Percentiles rank a stretch among this genome's conserved stretches.
These are phyloP conservation scores for Onychomys leucogaster DNA, from an alignment of 2,797 vertebrate genomes.

Conservation along the genomic window DNA sequence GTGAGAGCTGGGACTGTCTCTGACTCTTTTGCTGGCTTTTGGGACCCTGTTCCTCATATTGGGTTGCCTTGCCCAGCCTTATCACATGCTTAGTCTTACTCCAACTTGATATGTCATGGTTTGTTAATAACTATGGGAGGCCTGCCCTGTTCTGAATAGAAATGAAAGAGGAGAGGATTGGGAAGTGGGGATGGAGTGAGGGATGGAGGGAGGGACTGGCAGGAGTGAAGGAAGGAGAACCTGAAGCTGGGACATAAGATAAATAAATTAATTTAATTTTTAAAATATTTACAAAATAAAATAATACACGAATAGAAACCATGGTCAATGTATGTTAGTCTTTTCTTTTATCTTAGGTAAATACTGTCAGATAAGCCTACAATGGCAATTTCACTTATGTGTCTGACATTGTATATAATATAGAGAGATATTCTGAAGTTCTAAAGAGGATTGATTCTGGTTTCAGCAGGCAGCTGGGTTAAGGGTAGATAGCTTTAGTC, in stretches of 20 bases:
- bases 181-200: not conserved
- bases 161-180: not conserved
- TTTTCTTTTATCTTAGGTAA: not conserved
- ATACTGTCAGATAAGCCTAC: not conserved
- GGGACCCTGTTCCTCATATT: not conserved
- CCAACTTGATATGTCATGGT: not conserved
- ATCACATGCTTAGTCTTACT: not conserved
- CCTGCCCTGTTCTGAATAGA: not conserved
- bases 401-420: not conserved
- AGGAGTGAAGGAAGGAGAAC: not conserved
- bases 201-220: not conserved
- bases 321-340: not conserved
- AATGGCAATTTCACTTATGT: not conserved
- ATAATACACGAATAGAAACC: not conserved
- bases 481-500: not conserved
- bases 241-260: not conserved
- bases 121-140: not conserved
- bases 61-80: not conserved
- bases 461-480: not conserved
- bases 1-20: too few relatives aligned
- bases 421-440: not conserved
- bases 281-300: not conserved
- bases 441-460: not conserved
- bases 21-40: not conserved
- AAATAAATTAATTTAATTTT: not conserved